Evolutionary conservation across 2,888 invertebrate species (phyloP).

Genomic region (Chymomyza procnemis): DNA sequence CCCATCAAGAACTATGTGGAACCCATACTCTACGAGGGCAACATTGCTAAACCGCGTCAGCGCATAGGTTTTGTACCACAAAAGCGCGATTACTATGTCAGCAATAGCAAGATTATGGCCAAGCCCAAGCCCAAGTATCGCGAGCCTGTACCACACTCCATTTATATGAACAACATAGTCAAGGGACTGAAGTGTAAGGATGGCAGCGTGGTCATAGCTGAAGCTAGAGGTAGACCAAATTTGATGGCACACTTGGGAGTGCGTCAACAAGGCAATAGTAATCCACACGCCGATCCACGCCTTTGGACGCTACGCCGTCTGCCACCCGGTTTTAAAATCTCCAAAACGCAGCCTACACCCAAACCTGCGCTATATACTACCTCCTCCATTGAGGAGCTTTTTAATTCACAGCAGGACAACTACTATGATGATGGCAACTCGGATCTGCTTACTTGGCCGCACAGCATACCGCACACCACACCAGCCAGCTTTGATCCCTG

Average conservation of each 20-base stretch:
- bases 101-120: conserved; percentile 59
- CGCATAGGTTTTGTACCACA: conserved; percentile 28
- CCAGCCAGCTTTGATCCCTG: conserved; percentile 46
- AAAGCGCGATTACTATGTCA: conserved; percentile 48
- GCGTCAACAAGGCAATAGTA: not conserved
- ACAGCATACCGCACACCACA: conserved; percentile 10
- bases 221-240: not conserved
- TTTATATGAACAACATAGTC: conserved; percentile 63
- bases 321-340: not conserved
- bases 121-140: conserved; percentile 45
- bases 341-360: not conserved
- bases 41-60: conserved; percentile 49
- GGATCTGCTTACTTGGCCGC: conserved; percentile 23
- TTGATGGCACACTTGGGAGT: not conserved
- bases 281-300: not conserved
- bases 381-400: conserved; percentile 35
- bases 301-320: conserved; percentile 15
- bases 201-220: conserved; percentile 2
- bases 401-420: conserved; percentile 14
- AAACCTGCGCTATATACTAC: not conserved
- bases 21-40: conserved; percentile 58
- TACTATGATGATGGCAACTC: conserved; percentile 36
- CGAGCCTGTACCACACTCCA: conserved; percentile 49
- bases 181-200: conserved; percentile 56
- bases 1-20: conserved; percentile 60